Percentiles rank a stretch among this genome's conserved stretches.
phyloP scores from a whole-genome alignment of 2,113 vertebrate genomes.

The Orthochromis indermauri region DNA sequence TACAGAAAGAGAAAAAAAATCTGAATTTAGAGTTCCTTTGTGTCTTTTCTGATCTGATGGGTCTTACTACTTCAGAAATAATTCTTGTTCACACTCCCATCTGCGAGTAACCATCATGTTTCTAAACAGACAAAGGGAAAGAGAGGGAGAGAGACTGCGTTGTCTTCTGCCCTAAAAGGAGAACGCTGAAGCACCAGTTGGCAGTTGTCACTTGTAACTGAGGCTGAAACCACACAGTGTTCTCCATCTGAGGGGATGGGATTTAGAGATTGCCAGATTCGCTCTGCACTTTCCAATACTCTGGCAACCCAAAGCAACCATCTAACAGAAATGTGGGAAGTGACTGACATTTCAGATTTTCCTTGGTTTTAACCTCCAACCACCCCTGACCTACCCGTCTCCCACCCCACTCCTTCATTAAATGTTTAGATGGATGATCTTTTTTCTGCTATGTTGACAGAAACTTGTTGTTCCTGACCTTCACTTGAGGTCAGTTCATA shows the following conservation, averaged over 20 bases:
- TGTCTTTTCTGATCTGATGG: background rate
- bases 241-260: slow-evolving; percentile 24
- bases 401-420: slow-evolving; percentile 8
- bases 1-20: background rate
- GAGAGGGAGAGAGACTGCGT: background rate
- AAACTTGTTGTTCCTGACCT: background rate
- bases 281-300: slow-evolving; percentile 44
- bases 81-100: slow-evolving; percentile 16
- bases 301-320: slow-evolving; percentile 22
- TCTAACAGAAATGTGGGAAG: slow-evolving; percentile 53
- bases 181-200: slow-evolving; percentile 23
- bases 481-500: background rate
- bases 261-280: slow-evolving; percentile 38
- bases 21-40: background rate
- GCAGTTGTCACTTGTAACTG: slow-evolving; percentile 39
- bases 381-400: background rate
- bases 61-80: background rate
- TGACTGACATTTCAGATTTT: slow-evolving; percentile 52
- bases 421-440: slow-evolving; percentile 39
- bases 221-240: slow-evolving; percentile 42
- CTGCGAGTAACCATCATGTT: background rate
- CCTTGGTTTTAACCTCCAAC: slow-evolving; percentile 17
- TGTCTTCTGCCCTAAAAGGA: slow-evolving; percentile 38
- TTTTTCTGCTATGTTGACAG: slow-evolving; percentile 6
- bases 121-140: background rate